Conservation (phyloP, 2,113 vertebrate genomes). For the Ursus arctos region DNA sequence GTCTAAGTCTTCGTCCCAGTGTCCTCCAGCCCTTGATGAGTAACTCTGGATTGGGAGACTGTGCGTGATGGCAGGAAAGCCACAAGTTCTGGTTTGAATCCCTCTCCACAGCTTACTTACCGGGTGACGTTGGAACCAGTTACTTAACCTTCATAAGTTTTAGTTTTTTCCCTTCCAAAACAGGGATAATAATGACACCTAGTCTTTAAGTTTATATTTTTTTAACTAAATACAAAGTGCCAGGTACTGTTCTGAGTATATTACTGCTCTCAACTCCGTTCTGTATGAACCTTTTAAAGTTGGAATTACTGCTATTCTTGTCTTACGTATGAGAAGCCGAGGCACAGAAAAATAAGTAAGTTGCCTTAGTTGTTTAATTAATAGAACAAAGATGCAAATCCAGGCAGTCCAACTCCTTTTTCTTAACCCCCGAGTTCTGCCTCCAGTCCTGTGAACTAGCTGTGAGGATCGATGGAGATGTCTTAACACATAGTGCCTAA, state of each 20-base stretch:
- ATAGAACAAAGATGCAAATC: background rate
- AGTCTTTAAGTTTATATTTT: background rate
- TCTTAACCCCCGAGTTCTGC: background rate
- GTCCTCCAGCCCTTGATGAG: too few species aligned
- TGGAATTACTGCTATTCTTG: background rate
- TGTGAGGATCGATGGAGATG: rapidly evolving
- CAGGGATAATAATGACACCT: background rate
- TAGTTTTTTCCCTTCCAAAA: background rate
- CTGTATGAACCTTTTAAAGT: background rate
- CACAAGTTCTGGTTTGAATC: background rate
- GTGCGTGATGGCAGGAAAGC: background rate
- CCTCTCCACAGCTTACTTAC: background rate
- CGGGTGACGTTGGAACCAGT: background rate
- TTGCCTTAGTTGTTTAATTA: background rate
- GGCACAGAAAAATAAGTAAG: background rate
- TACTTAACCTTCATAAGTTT: background rate
- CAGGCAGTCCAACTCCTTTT: background rate
- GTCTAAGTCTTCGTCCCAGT: background rate
- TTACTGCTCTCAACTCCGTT: background rate
- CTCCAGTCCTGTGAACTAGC: too few species aligned
- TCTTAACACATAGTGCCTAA: too few species aligned
- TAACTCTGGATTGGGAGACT: background rate
- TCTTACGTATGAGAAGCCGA: background rate
- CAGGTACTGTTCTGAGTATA: background rate
- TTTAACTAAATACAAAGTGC: background rate